Percentiles rank a stretch among this genome's conserved stretches.
These are phyloP conservation scores for Platyscapa corneri DNA, from an alignment of 1,140 invertebrate species.

Conservation along the genomic window DNA sequence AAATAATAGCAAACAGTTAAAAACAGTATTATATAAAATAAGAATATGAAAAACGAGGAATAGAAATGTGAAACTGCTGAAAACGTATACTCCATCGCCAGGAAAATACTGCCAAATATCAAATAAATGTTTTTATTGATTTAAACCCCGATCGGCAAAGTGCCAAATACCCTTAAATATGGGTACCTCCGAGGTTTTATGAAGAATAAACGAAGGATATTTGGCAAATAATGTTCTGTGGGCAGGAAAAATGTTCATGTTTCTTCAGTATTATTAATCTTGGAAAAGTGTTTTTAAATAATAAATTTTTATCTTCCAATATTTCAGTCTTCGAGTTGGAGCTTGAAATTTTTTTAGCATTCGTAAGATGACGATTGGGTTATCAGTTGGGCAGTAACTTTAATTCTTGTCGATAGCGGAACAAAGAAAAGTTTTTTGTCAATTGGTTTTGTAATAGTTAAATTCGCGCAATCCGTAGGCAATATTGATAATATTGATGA, in stretches of 20 bases:
- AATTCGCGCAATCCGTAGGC: too few relatives aligned
- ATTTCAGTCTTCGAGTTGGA: too few relatives aligned
- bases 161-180: not conserved
- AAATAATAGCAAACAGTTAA: not conserved
- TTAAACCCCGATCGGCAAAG: not conserved
- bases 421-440: too few relatives aligned
- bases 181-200: not conserved
- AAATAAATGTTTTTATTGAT: not conserved
- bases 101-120: not conserved
- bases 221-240: not conserved
- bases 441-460: too few relatives aligned
- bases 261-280: not conserved
- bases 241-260: too few relatives aligned
- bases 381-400: too few relatives aligned
- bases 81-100: not conserved
- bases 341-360: too few relatives aligned
- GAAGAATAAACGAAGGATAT: not conserved
- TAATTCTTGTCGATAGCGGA: too few relatives aligned
- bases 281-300: too few relatives aligned
- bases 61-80: not conserved
- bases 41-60: not conserved
- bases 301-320: too few relatives aligned
- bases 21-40: not conserved
- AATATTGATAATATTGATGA: too few relatives aligned
- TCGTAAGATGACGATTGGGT: too few relatives aligned